Evolutionary conservation across 1,140 invertebrate species (phyloP), one percentile per base, ranked within the genome.

Genomic region (Drosophila bocki): DNA sequence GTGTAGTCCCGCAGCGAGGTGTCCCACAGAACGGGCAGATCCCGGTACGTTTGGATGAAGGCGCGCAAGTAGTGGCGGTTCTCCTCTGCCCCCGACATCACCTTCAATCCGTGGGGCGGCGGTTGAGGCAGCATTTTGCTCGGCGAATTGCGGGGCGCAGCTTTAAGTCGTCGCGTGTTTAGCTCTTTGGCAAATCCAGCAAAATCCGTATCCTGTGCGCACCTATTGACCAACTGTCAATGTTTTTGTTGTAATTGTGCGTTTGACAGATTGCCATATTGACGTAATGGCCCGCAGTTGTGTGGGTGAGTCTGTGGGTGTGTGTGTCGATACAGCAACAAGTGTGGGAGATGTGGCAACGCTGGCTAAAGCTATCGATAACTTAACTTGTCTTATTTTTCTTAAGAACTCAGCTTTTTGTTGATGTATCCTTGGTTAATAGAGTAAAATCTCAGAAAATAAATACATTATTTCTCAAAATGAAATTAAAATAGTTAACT

Each of bases 231-330:
- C 45, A 91, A 91, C 69, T 87, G 87, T 84, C 87, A 91, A 71
- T 74, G 58, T 15, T 69, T 80, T 62, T 76, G 75, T 75, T 80
- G 62, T 90, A 70, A 72, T 90, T 88, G 81, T 64, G 63, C 74
- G 64, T 79, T 91, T 91, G 87, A 91, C 87, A 88, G 84, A 88
- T 88, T 85, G 87, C 83, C 80, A 70, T 86, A 91, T 91, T 91
- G 87, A 91, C 86, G 81, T 80, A 87, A 87, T 87, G 67, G 12
- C 22, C 12, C 35, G 8, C 35, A 29, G 37, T 42, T 50, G 75
- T 50, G 63, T 62, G 82, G 75, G 63, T 69, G 47, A n/a, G 64
- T 77, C 39, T 64, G 32, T 82, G 37, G 6, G 64, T 70, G 51
- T 65, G 37, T 13, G 61, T 69, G 61, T 53, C 76, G 80, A 71